phyloP scores from a whole-genome alignment of 2,113 vertebrate genomes.

The Actenoides hombroni region DNA sequence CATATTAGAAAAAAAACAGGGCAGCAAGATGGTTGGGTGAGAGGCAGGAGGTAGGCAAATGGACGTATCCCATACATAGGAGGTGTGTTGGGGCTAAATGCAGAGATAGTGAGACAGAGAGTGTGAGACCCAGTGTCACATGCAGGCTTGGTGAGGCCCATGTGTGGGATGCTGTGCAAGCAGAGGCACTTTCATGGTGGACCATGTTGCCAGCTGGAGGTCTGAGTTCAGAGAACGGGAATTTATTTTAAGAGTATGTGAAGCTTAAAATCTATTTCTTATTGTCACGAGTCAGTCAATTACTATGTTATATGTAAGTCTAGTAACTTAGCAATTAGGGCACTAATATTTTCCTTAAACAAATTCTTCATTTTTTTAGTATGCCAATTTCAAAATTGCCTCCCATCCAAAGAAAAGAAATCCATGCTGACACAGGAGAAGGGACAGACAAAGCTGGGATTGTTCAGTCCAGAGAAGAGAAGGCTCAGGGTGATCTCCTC shows the following conservation, averaged over 20 bases:
- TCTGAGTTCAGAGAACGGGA: not conserved
- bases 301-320: not conserved
- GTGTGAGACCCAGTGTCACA: accelerated
- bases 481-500: not conserved
- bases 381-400: not conserved
- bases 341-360: not conserved
- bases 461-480: not conserved
- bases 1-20: not conserved
- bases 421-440: not conserved
- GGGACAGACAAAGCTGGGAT: not conserved
- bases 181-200: not conserved
- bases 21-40: not conserved
- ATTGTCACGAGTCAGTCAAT: not conserved
- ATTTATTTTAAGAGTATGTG: not conserved
- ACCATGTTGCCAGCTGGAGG: accelerated
- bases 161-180: not conserved
- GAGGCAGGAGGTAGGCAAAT: not conserved
- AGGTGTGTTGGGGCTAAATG: not conserved
- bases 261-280: not conserved
- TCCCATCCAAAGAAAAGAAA: not conserved
- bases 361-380: not conserved
- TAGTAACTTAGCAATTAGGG: not conserved
- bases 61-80: accelerated
- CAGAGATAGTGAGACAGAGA: accelerated
- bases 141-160: not conserved